Base-by-base conservation (phyloP, 1,140 invertebrate genomes). In the Scylla paramamosain region DNA sequence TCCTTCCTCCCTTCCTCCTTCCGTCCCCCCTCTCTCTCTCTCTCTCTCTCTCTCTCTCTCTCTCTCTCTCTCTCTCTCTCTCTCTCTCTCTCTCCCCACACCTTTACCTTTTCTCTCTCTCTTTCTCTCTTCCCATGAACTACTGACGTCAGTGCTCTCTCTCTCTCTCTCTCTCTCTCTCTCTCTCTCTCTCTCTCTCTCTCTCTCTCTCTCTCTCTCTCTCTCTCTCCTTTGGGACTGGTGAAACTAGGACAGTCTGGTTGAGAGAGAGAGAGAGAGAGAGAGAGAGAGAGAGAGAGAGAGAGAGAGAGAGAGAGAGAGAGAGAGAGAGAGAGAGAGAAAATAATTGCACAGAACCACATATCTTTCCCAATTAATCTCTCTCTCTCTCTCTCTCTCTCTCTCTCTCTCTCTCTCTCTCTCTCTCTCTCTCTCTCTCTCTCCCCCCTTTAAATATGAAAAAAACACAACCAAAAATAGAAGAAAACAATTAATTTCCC, bases 271-370 rank as follows among this genome's bases (percentile, higher is more conserved):
- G 87, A 45, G 28, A 31, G 87, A 89, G 39, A 89, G 87, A 45
- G 28, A 31, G 87, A 89, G 84, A 86, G 84, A 86, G 84, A 86
- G 84, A 86, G 84, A 86, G 84, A 86, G 84, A 86, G 84, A 86
- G 84, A 86, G 29, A 31, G 4, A 89, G 87, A 32, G 87, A 32
- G 87, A 45, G 28, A 31, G 87, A 89, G 39, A 89, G 87, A 45
- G 28, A 31, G 87, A 89, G 84, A 86, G 84, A 86, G 84, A 86
- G 84, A 86, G 84, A 86, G 84, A 86, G 84, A 86, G 84, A 86
- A 16, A 86, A n/a, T n/a, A n/a, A 39, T 39, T 39, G 39, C 39
- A 39, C 39, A 39, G 6, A 6, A 39, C 39, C 6, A 39, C 39
- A 39, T 39, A 39, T 39, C 39, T 39, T 39, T 39, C 39, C 39